Conservation (phyloP, 1,140 invertebrate genomes). For the Aphaenogaster rudis region DNA sequence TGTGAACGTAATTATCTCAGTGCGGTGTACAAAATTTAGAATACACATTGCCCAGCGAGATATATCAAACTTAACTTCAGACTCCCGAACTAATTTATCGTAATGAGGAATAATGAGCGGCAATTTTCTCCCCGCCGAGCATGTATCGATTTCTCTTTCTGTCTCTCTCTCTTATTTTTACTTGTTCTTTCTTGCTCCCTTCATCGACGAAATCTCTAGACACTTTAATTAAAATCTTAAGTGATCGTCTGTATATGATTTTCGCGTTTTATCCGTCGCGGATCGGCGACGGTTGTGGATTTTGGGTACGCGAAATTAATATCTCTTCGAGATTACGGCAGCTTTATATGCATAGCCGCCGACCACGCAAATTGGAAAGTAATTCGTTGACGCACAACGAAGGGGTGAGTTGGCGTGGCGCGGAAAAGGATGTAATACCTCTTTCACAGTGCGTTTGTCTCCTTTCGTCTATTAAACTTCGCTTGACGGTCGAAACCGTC, state of each 20-base stretch:
- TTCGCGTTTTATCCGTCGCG: slow-evolving; percentile 33
- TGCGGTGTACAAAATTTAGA: slow-evolving; percentile 59
- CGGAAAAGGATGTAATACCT: slow-evolving; percentile 59
- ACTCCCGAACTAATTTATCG: slow-evolving; percentile 63
- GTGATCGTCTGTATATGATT: slow-evolving; percentile 9
- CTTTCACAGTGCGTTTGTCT: slow-evolving; percentile 63
- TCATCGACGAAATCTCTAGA: slow-evolving; percentile 28
- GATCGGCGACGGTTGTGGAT: slow-evolving; percentile 45
- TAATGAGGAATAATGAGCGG: slow-evolving; percentile 64
- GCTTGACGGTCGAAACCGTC: slow-evolving; percentile 51
- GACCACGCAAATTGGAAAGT: slow-evolving; percentile 37
- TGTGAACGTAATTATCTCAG: slow-evolving; percentile 44
- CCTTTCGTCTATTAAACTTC: slow-evolving; percentile 64
- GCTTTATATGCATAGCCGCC: slow-evolving; percentile 51
- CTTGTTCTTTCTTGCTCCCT: neutral
- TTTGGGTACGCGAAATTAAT: slow-evolving; percentile 58
- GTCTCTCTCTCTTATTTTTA: neutral
- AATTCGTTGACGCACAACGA: slow-evolving; percentile 53
- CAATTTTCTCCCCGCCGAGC: slow-evolving; percentile 54
- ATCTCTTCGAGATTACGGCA: slow-evolving; percentile 51
- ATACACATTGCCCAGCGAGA: slow-evolving; percentile 58
- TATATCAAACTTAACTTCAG: slow-evolving; percentile 65
- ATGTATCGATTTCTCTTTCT: slow-evolving; percentile 50
- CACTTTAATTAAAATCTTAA: slow-evolving; percentile 58
- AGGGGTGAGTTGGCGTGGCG: neutral